These are phyloP conservation scores for Leucoraja ocellata DNA, from an alignment of 2,797 vertebrate species.

Conservation along the genomic window DNA sequence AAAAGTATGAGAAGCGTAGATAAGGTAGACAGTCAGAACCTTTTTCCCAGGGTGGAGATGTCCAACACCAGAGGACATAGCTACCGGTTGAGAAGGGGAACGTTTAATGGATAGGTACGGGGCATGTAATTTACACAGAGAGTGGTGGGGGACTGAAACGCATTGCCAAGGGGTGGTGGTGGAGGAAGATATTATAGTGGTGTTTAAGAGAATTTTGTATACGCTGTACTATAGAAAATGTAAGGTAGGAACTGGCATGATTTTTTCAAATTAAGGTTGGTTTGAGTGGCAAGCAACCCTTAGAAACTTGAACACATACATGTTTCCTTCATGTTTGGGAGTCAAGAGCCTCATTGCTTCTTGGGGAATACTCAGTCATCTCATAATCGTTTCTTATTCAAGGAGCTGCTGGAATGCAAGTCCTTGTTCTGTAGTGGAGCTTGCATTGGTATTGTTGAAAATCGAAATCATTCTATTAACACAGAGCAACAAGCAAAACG, in stretches of 20 bases:
- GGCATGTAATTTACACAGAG: too few species aligned
- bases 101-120: too few species aligned
- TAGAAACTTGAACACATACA: background rate
- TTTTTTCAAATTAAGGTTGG: background rate
- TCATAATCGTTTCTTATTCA: background rate
- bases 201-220: background rate
- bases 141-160: too few species aligned
- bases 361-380: background rate
- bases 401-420: background rate
- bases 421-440: background rate
- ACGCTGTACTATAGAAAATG: background rate
- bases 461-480: background rate
- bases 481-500: background rate
- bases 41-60: too few species aligned
- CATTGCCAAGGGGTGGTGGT: too few species aligned
- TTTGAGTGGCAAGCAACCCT: conserved; percentile 8
- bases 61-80: too few species aligned
- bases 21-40: too few species aligned
- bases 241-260: background rate
- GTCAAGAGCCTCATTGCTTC: background rate
- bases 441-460: background rate
- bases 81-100: too few species aligned
- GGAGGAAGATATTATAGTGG: too few species aligned
- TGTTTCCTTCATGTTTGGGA: background rate
- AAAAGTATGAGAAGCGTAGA: too few species aligned